Base-by-base conservation (phyloP, 2,797 vertebrate species). In the Squalus acanthias region DNA sequence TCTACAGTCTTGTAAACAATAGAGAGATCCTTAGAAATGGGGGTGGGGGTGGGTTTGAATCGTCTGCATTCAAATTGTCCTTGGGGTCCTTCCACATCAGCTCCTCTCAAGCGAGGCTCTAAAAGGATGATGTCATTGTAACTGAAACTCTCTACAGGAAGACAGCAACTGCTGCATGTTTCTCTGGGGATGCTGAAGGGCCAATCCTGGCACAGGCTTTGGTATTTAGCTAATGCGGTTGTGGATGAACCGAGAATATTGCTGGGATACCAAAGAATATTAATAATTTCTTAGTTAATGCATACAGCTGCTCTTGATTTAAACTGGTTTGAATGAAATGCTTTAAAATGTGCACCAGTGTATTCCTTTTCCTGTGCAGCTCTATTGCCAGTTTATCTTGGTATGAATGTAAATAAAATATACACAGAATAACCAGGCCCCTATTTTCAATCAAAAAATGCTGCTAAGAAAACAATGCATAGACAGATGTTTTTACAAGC, bases 41-140 rank as follows among this genome's bases (percentile, higher is more conserved):
- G 29, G 60, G 33, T 12, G 69, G 67, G 39, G 29, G 69, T 33
- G 69, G 70, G 70, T 93, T 96, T 89, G 95, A 93, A 65, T 96
- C 63, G 53, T 53, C 89, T 96, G 67, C 96, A 60, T 72, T 26
- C 22, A 93, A 50, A 92, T 93, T 15, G 87, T 96, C 96, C 96
- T 96, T 26, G 96, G 97, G 96, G 97, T 96, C 97, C 46, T 76
- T 96, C 92, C 74, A 96, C 63, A 13, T 96, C 96, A 74, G 92
- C 20, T 87, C 24, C 72, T 26, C 20, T 95, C 94, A 76, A 95
- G 70, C 94, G 94, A 39, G 93, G 94, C 95, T 72, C 67, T 17
- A 96, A 96, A 96, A 96, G 96, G 97, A 97, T 98, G 98, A 98
- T 98, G 97, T 98, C 97, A 98, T 97, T 92, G 93, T 97, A 76